A percentile compares a stretch with the other conserved stretches of the same genome.
Conservation (phyloP, 2,888 invertebrate species). For the Scaptomyza polygonia region DNA sequence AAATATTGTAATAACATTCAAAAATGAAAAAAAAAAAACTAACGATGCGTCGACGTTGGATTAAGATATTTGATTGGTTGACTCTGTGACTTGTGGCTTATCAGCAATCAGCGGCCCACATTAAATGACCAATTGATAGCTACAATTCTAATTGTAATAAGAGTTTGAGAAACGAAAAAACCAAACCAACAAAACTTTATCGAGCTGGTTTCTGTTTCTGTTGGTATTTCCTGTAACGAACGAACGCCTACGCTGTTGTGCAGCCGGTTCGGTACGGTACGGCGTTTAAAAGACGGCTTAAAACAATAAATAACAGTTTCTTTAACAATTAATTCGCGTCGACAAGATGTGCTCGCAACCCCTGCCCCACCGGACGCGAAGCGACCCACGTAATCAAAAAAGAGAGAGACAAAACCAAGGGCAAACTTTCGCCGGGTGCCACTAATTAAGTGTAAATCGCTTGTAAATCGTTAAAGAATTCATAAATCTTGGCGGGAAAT, state of each 20-base stretch:
- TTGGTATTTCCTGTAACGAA: constrained; percentile 55
- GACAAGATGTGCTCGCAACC: constrained; percentile 25
- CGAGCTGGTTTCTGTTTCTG: constrained; percentile 26
- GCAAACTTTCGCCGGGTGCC: constrained; percentile 66
- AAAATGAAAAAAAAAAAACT: constrained; percentile 1
- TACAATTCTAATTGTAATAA: constrained; percentile 62
- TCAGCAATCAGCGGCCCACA: constrained; percentile 56
- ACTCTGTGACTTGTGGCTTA: constrained; percentile 32
- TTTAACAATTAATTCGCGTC: constrained; percentile 74
- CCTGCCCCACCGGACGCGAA: constrained; percentile 38
- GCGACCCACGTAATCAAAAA: constrained; percentile 57
- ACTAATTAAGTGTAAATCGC: constrained; percentile 79
- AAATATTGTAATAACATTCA: constrained; percentile 15
- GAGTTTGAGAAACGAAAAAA: constrained; percentile 35
- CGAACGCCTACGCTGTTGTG: constrained; percentile 39
- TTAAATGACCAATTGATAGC: constrained; percentile 51
- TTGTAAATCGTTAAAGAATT: constrained; percentile 70
- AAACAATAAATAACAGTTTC: constrained; percentile 72
- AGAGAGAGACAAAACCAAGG: neutral
- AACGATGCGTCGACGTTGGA: constrained; percentile 3
- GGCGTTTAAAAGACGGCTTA: constrained; percentile 32
- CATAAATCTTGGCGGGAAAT: constrained; percentile 67
- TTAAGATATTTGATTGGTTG: constrained; percentile 28
- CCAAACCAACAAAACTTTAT: constrained; percentile 27
- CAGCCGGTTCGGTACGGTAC: constrained; percentile 3